Evolutionary conservation across 2,888 invertebrate species (phyloP).

Genomic region (Chrysotoxum bicinctum): DNA sequence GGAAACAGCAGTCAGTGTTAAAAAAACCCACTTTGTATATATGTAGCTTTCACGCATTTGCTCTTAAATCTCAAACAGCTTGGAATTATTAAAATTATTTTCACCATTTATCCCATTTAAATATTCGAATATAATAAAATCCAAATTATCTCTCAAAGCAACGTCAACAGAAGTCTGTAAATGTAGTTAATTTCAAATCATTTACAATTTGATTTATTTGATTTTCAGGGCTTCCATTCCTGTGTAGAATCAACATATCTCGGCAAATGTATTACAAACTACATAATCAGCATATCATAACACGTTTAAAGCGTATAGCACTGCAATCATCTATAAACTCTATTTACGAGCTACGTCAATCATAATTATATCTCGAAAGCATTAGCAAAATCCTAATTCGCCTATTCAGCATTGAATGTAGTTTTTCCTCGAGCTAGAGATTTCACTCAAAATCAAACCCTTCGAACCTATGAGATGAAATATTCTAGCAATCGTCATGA

Average conservation of each 20-base stretch:
- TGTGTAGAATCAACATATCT: not conserved
- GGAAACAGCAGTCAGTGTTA: no score
- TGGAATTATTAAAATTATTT: no score
- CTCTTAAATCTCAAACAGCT: no score
- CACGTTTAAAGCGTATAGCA: no score
- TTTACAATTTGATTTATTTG: not conserved
- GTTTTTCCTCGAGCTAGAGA: not conserved
- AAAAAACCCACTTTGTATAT: no score
- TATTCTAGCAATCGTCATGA: constrained; percentile 1
- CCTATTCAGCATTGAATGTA: not conserved
- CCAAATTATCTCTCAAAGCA: not conserved
- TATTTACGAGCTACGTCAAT: not conserved
- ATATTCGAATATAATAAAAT: no score
- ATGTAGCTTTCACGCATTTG: no score
- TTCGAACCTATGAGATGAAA: not conserved
- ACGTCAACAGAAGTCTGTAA: not conserved
- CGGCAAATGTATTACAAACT: not conserved
- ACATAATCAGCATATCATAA: not conserved
- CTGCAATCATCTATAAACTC: not conserved
- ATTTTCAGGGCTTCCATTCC: not conserved
- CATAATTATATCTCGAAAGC: not conserved
- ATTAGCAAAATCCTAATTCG: not conserved
- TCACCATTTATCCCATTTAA: no score
- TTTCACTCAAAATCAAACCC: not conserved
- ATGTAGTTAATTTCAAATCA: not conserved